Base-by-base conservation (phyloP, 2,888 invertebrate genomes). In the Endomychus coccineus region DNA sequence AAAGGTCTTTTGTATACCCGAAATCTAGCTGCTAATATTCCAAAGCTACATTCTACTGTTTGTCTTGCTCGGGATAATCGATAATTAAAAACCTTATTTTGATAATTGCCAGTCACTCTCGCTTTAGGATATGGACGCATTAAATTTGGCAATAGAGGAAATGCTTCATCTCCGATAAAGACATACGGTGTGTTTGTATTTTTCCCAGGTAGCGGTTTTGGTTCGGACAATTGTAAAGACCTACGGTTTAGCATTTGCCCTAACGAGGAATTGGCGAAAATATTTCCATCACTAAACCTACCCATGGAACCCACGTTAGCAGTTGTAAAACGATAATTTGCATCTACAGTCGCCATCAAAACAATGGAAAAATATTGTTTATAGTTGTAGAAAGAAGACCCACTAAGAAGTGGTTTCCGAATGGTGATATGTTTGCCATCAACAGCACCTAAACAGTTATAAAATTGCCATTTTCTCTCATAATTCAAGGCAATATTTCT, bases 391-490 rank as follows among this genome's bases (percentile, higher is more conserved):
- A 45, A 58, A 24, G 51, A 53, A 24, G 50, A 53, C 17, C 54
- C 52, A 42, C 47, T 50, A 17, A 24, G 32, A 34, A 28, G 25
- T 34, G 54, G 52, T 43, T 52, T 50, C 40, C 38, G 42, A 43
- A 55, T 48, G 13, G 27, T 27, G 9, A 55, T 43, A 41, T 56
- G 53, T 43, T 57, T 57, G 9, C 54, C 52, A 42, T 56, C 55
- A 16, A 51, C 37, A 7, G 51, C 39, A 5, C 52, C 52, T 7
- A 52, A 15, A 34, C 50, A 54, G 42, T 55, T 46, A 32, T 42
- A 44, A 35, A 56, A 46, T 31, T 55, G 45, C 52, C 52, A 56
- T 36, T 43, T 51, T 45, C 28, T 42, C 34, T 52, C 45, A 46
- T 44, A 56, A 24, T 46, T 45, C 27, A 34, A 14, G 23, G 55